These are phyloP conservation scores for Euclidia mi DNA, from an alignment of 2,888 invertebrate genomes.

Conservation along the genomic window DNA sequence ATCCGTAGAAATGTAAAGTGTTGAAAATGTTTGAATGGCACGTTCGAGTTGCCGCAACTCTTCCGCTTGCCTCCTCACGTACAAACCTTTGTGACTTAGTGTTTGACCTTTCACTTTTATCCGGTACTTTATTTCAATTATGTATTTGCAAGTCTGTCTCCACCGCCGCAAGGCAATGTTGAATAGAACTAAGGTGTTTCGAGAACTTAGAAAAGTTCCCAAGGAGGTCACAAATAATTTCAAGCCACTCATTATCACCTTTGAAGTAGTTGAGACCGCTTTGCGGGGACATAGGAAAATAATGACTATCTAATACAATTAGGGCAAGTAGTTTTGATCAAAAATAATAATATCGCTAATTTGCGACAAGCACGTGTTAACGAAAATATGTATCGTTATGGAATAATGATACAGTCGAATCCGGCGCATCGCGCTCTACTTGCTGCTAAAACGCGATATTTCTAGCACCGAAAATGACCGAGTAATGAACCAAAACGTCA, in stretches of 20 bases:
- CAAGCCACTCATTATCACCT: conserved; percentile 36
- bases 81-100: conserved; percentile 36
- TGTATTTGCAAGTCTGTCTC: conserved; percentile 27
- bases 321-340: neutral
- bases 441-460: too few relatives aligned
- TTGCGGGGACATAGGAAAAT: conserved; percentile 7
- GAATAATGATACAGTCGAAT: too few relatives aligned
- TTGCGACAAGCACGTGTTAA: too few relatives aligned
- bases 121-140: conserved; percentile 56
- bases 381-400: too few relatives aligned
- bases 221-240: conserved; percentile 30
- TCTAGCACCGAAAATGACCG: too few relatives aligned
- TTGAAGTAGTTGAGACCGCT: conserved; percentile 21
- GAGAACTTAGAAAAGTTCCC: conserved; percentile 31
- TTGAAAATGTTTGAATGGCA: conserved; percentile 73
- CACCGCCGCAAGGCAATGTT: conserved; percentile 10
- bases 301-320: conserved; percentile 1
- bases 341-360: too few relatives aligned
- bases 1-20: conserved; percentile 79
- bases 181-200: conserved; percentile 24
- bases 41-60: conserved; percentile 62
- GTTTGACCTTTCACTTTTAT: conserved; percentile 42
- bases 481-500: too few relatives aligned
- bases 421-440: too few relatives aligned
- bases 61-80: conserved; percentile 37